phyloP scores from a whole-genome alignment of 2,113 vertebrate species.

The Forbesichthys papilliferus region DNA sequence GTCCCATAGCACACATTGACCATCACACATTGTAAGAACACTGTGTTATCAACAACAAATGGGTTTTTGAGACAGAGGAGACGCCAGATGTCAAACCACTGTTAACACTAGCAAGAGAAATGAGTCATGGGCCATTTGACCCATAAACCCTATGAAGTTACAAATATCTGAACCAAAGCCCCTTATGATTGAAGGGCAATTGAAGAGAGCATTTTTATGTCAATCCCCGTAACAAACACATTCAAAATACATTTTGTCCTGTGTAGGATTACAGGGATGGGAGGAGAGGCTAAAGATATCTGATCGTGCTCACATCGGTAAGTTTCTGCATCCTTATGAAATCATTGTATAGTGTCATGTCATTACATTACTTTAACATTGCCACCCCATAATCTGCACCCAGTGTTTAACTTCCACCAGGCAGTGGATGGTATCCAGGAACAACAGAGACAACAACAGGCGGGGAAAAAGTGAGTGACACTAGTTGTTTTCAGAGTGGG shows the following conservation, averaged over 20 bases:
- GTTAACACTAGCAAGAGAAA: too few species aligned
- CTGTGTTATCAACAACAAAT: too few species aligned
- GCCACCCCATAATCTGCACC: not conserved
- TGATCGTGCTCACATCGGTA: slow-evolving; percentile 82
- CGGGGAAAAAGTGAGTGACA: slow-evolving; percentile 77
- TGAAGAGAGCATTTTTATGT: too few species aligned
- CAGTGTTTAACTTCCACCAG: slow-evolving; percentile 85
- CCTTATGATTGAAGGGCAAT: too few species aligned
- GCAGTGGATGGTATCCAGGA: slow-evolving; percentile 81
- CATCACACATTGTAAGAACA: too few species aligned
- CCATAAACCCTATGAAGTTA: too few species aligned
- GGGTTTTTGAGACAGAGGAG: too few species aligned
- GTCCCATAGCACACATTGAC: too few species aligned
- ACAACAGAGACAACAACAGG: slow-evolving; percentile 80
- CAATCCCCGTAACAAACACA: too few species aligned
- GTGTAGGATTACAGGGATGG: slow-evolving; percentile 79
- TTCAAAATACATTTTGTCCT: not conserved
- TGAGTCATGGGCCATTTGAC: too few species aligned
- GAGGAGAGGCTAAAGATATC: slow-evolving; percentile 81
- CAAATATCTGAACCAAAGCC: too few species aligned
- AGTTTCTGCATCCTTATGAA: slow-evolving; percentile 1
- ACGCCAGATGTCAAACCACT: too few species aligned
- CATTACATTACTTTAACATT: not conserved
- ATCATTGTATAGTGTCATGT: not conserved
- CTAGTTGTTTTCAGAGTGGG: not conserved